Conservation (phyloP, 2,888 invertebrate genomes). For the Odiellus spinosus region DNA sequence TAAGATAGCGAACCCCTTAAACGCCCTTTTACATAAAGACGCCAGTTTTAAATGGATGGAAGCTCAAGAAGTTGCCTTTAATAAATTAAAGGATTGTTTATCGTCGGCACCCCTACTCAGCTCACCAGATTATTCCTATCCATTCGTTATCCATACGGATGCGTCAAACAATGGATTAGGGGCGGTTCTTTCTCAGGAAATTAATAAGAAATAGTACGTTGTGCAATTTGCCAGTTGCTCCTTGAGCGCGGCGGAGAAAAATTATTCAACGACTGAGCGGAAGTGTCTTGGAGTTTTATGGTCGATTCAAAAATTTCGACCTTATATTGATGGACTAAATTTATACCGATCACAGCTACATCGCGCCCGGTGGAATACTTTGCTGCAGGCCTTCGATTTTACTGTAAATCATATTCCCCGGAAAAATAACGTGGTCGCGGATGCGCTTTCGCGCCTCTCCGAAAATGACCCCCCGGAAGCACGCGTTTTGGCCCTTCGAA, state of each 20-base stretch:
- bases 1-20: no score
- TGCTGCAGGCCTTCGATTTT: slow-evolving; percentile 28
- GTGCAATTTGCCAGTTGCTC: neutral
- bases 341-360: neutral
- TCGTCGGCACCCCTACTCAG: no score
- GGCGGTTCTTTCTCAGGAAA: neutral
- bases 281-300: neutral
- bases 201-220: neutral
- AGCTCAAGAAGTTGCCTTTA: no score
- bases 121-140: no score
- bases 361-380: slow-evolving; percentile 27
- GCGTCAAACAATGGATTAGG: neutral
- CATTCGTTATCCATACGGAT: neutral
- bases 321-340: no score
- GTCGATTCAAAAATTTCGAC: neutral
- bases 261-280: neutral
- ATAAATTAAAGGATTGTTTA: no score
- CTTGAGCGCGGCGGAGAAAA: neutral
- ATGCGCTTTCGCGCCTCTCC: slow-evolving; percentile 26
- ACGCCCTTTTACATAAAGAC: no score
- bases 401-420: slow-evolving; percentile 29
- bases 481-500: no score
- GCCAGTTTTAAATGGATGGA: no score
- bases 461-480: neutral
- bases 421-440: slow-evolving; percentile 27